Conservation (phyloP, 2,888 invertebrate species). For the Trisateles emortualis region DNA sequence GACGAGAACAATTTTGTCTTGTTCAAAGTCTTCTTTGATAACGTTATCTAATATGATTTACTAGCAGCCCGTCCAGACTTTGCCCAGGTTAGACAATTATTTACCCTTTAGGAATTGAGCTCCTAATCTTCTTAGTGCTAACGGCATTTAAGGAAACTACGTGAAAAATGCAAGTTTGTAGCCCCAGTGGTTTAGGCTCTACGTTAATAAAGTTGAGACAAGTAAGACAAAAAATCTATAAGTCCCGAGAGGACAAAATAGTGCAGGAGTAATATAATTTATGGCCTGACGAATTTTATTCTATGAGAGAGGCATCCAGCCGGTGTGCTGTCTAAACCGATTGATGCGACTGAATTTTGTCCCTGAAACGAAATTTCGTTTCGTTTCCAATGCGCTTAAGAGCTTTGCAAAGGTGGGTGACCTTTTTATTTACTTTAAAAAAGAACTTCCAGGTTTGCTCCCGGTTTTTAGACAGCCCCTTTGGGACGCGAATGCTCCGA, state of each 20-base stretch:
- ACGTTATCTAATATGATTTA: too few species aligned
- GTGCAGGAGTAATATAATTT: constrained; percentile 20
- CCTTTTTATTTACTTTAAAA: constrained; percentile 45
- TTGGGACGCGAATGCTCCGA: constrained; percentile 13
- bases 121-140: too few species aligned
- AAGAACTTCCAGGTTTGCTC: constrained; percentile 28
- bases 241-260: too few species aligned
- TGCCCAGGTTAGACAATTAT: not conserved
- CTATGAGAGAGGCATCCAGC: constrained; percentile 60
- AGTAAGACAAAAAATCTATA: too few species aligned
- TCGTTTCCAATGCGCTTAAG: constrained; percentile 57
- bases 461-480: constrained; percentile 26
- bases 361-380: constrained; percentile 62
- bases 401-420: constrained; percentile 49
- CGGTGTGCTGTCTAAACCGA: constrained; percentile 68
- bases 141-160: too few species aligned
- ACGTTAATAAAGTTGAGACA: too few species aligned
- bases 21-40: not conserved
- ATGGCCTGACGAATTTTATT: constrained; percentile 37
- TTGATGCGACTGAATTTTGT: constrained; percentile 70
- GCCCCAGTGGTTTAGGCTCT: too few species aligned
- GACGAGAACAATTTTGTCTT: not conserved
- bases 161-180: too few species aligned
- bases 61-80: not conserved
- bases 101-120: too few species aligned